A percentile compares a stretch with the other conserved stretches of the same genome.
Evolutionary conservation across 2,797 vertebrate genomes (phyloP).

Genomic region (Cheirogaleus major): DNA sequence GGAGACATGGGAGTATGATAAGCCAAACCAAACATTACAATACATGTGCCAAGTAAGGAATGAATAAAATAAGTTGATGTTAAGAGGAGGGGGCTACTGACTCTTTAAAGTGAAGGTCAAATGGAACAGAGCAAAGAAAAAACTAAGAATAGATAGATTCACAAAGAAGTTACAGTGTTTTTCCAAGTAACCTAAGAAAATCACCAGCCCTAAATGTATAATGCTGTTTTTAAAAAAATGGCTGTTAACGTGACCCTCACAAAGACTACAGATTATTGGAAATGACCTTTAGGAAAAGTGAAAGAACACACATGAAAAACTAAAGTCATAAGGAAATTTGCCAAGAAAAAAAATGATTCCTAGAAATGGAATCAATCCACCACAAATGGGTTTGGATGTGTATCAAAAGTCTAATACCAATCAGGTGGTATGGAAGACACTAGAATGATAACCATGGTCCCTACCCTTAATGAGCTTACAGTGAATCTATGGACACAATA

Average conservation of each 20-base stretch:
- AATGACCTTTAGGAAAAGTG: not conserved
- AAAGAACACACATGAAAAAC: not conserved
- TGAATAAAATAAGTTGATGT: not conserved
- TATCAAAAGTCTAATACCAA: not conserved
- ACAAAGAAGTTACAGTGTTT: not conserved
- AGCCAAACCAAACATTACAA: not conserved
- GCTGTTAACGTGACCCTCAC: not conserved
- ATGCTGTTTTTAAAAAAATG: not conserved
- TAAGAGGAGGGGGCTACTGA: not conserved
- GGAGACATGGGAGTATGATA: not conserved
- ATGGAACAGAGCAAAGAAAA: not conserved
- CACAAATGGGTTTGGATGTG: not conserved
- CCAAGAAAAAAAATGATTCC: not conserved
- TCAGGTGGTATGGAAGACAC: not conserved
- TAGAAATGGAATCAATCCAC: not conserved
- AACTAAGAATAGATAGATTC: not conserved
- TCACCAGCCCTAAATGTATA: not conserved
- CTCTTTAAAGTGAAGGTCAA: not conserved
- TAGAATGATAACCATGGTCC: not conserved
- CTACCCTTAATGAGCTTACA: too few relatives aligned
- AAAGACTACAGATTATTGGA: not conserved
- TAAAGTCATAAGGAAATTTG: not conserved
- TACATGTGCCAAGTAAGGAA: not conserved
- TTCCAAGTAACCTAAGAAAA: not conserved
- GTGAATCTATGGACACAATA: too few relatives aligned